phyloP scores from a whole-genome alignment of 2,797 vertebrate species.

The Kryptopterus vitreolus region DNA sequence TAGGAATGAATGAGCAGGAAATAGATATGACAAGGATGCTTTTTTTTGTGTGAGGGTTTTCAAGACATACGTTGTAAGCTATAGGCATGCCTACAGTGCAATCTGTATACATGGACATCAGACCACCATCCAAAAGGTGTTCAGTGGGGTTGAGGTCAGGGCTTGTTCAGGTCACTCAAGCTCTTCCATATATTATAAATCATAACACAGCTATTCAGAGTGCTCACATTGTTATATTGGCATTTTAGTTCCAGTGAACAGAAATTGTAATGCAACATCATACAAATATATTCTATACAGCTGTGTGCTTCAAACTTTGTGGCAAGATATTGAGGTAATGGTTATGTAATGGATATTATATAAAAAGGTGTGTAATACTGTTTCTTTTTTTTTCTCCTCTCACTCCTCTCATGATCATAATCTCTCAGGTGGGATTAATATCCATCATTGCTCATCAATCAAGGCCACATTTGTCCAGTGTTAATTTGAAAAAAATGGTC shows the following conservation, averaged over 20 bases:
- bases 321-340: background rate
- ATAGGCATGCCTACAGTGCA: too few relatives aligned
- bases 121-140: too few relatives aligned
- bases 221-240: too few relatives aligned
- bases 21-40: constrained; percentile 51
- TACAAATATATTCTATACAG: background rate
- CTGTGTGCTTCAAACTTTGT: background rate
- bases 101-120: too few relatives aligned
- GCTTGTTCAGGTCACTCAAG: too few relatives aligned
- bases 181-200: too few relatives aligned
- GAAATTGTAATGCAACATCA: background rate
- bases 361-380: background rate
- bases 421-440: background rate
- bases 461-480: constrained; percentile 8
- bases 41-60: background rate
- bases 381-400: background rate
- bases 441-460: too few relatives aligned
- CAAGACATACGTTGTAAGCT: background rate
- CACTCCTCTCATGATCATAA: background rate
- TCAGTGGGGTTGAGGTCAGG: too few relatives aligned
- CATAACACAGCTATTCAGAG: too few relatives aligned
- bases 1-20: constrained; percentile 63
- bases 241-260: background rate
- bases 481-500: background rate
- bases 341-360: background rate